phyloP scores from a whole-genome alignment of 2,113 vertebrate genomes.

The Aphelocoma coerulescens region DNA sequence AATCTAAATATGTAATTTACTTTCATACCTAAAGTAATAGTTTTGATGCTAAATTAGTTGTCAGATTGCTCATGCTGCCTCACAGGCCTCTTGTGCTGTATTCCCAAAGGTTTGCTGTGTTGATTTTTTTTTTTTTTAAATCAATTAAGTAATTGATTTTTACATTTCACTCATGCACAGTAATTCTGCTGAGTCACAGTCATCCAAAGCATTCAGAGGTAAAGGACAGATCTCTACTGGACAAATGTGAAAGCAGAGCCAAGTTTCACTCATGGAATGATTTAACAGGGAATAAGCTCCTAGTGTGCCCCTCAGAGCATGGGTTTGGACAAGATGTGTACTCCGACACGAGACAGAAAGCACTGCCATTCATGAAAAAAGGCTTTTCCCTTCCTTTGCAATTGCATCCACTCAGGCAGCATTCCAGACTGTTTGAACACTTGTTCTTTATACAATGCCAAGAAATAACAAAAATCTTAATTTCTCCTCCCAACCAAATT shows the following conservation, averaged over 20 bases:
- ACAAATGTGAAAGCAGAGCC: background rate
- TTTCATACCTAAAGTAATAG: background rate
- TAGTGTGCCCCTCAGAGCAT: background rate
- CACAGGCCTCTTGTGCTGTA: background rate
- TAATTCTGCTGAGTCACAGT: background rate
- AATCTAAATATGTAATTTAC: background rate
- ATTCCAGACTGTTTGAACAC: slow-evolving; percentile 28
- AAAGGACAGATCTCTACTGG: background rate
- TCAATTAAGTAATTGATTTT: background rate
- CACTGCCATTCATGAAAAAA: background rate
- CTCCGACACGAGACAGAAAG: background rate
- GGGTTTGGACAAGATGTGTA: accelerated
- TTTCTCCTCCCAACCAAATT: background rate
- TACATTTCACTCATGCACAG: background rate
- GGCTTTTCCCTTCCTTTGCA: background rate
- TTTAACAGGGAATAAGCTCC: background rate
- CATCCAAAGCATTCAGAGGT: background rate
- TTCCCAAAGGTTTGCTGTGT: background rate
- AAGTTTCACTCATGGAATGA: accelerated
- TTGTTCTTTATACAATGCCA: slow-evolving; percentile 19
- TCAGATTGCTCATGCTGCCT: background rate
- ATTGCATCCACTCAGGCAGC: background rate
- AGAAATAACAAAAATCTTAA: background rate
- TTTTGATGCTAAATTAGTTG: background rate
- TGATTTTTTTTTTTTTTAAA: background rate